Evolutionary conservation across 1,140 invertebrate species (phyloP), one percentile per base, ranked within the genome.

Genomic region (Platyura marginata): DNA sequence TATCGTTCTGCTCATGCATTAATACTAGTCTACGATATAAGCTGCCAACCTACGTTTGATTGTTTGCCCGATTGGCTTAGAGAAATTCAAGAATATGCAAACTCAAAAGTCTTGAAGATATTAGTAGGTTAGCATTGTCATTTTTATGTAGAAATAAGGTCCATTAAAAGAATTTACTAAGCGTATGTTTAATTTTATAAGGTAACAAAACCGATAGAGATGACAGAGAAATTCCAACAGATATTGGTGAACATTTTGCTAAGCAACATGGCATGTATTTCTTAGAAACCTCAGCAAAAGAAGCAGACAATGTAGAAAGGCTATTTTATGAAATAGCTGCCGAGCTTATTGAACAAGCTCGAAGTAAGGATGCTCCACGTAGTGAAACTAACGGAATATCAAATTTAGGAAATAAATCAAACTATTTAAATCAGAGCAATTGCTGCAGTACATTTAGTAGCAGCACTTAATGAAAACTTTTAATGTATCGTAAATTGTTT

Each of bases 201-300:
- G 86, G 87, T 48, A 96, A 96, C 65, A 96, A 96, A 73, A 93
- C 87, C 54, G 91, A 97, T 63, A 72, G 89, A 48, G 89, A 93
- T 60, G 88, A 93, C 57, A 71, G 89, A 51, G 91, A 95, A 71
- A 91, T 97, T 55, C 91, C 91, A 6, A 77, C 79, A 10, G 79
- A 87, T 59, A 87, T 95, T 36, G 92, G 89, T n/a, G 85, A 93
- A 65, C 85, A 94, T 59, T 97, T 95, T 74, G 88, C 91, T 32
- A 80, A 89, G 57, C 73, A 82, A 49, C 87, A 95, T 61, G 85
- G 88, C 50, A 96, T 97, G 90, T 91, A 92, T 63, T 93, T 96
- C 64, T 76, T 97, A 57, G 94, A 98, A 71, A 97, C 94, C 20
- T 97, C 92, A 22, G 93, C 94, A 11, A 96, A 97, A 67, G 90